Base-by-base conservation (phyloP, 1,140 invertebrate genomes). In the Phenacoccus solenopsis region DNA sequence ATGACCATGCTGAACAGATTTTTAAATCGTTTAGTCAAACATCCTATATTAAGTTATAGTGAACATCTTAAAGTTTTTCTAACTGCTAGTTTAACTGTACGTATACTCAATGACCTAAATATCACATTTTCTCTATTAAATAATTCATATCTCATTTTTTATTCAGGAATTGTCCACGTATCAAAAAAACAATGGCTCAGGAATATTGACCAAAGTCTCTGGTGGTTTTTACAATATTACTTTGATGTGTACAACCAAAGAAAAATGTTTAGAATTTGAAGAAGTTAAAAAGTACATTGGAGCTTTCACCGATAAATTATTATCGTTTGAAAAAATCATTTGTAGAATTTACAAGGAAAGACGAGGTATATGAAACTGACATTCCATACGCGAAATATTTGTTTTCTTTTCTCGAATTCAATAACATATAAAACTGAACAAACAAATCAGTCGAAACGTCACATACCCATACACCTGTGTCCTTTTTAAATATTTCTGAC, bases 1-100 rank as follows among this genome's bases (percentile, higher is more conserved):
- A 88, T 88, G 84, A 82, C 83, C 71, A 80, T 87, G n/a, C 79
- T 90, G 28, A 84, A 90, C 75, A 81, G 85, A 72, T 90, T 89
- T 78, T 78, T 90, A 9, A 84, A 84, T 59, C 78, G 86, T 61
- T 73, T 87, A 16, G 81, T 83, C 24, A 84, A 85, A 74, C 88
- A 90, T 79, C 87, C 88, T 1, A 87, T 90, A 68, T 78, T 90
- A 13, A 88, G 87, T 71, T 88, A 84, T 74, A 84, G 88, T 75
- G 83, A 84, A 76, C 84, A 84, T 78, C 79, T 89, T 30, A 81
- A 86, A 70, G 78, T 85, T 35, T 90, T 90, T 77, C 79, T 90
- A 13, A 88, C 86, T 16, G 82, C 85, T 7, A 87, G 87, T 78
- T 83, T 84, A 72, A 78, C 83, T 49, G 87, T 88, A 80, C 78